Conservation (phyloP, 1,140 invertebrate genomes). For the Cephus cinctus region DNA sequence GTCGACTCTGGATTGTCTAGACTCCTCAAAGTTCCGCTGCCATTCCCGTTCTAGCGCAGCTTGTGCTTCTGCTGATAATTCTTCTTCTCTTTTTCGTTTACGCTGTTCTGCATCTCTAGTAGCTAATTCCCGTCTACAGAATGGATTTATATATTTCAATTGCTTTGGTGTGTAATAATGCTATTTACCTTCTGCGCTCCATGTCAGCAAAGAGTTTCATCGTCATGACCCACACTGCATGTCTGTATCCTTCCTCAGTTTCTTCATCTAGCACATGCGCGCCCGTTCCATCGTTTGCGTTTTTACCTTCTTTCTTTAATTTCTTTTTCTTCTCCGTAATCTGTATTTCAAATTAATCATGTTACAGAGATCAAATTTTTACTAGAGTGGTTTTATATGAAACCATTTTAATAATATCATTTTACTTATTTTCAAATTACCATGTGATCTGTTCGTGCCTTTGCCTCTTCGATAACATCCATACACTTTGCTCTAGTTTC, state of each 20-base stretch:
- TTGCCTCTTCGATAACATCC: constrained; percentile 97
- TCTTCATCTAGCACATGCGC: constrained; percentile 82
- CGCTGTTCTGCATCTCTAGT: constrained; percentile 90
- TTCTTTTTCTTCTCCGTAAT: constrained; percentile 95
- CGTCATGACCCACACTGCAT: constrained; percentile 94
- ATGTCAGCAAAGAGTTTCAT: constrained; percentile 99
- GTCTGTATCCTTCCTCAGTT: constrained; percentile 88
- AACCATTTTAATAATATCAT: constrained; percentile 1
- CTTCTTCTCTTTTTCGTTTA: constrained; percentile 91
- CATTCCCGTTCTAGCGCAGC: constrained; percentile 89
- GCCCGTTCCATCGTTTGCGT: constrained; percentile 49
- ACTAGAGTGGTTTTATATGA: not conserved
- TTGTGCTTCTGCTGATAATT: constrained; percentile 89
- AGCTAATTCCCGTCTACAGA: constrained; percentile 68
- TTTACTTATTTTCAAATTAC: constrained; percentile 55
- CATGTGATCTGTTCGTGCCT: constrained; percentile 90
- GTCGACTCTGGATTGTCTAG: constrained; percentile 87
- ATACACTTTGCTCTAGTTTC: constrained; percentile 91
- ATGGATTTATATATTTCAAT: not conserved
- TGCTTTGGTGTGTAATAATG: constrained; percentile 9
- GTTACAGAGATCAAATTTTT: constrained; percentile 4
- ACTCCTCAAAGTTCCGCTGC: constrained; percentile 98
- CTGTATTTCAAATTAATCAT: constrained; percentile 54
- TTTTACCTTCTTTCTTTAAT: constrained; percentile 88
- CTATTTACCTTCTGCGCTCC: constrained; percentile 72